Evolutionary conservation across 2,113 vertebrate species (phyloP), one percentile per base, ranked within the genome.

Genomic region (Halichoeres trimaculatus): DNA sequence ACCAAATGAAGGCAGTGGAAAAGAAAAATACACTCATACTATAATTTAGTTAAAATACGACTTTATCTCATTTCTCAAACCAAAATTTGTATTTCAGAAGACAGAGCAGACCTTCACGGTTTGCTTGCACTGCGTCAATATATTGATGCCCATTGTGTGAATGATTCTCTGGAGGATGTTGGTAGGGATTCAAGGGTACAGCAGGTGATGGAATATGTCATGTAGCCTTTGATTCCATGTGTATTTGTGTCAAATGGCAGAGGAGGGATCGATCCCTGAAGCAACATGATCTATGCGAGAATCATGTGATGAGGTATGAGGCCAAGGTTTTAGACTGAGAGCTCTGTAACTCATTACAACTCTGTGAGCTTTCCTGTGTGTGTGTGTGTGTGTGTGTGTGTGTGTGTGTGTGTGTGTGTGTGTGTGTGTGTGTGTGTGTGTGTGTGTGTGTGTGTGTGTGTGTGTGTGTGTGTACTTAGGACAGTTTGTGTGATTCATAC

Each of bases 401-500:
- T 60, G 43, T 19, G 12, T 79, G 62, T 11, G 43, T 34, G 58
- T 45, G 54, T 55, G 50, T 51, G 54, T 52, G 70, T 52, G 55
- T 43, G 66, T 45, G 30, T 35, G 34, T 61, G 70, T 55, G 50
- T 2, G 10, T 60, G 43, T 19, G 12, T 79, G 62, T 11, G 43
- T 34, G 58, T 45, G 54, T 55, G 50, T 52, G 70, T 52, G 60
- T 43, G 66, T 45, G 30, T 4, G 30, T 30, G 30, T 30, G 30
- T 30, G 30, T 30, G 30, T 30, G 30, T 30, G 30, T 20, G 51
- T 51, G 78, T 54, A 68, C 36, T 50, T 23, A 19, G 2, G 52
- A 66, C 80, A 57, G 34, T 20, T 76, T 74, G 78, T 83, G 82
- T 91, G 82, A 90, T 89, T 91, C 85, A 90, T 89, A 88, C 88